Evolutionary conservation across 2,888 invertebrate genomes (phyloP).

Genomic region (Mactromeris polynyma): DNA sequence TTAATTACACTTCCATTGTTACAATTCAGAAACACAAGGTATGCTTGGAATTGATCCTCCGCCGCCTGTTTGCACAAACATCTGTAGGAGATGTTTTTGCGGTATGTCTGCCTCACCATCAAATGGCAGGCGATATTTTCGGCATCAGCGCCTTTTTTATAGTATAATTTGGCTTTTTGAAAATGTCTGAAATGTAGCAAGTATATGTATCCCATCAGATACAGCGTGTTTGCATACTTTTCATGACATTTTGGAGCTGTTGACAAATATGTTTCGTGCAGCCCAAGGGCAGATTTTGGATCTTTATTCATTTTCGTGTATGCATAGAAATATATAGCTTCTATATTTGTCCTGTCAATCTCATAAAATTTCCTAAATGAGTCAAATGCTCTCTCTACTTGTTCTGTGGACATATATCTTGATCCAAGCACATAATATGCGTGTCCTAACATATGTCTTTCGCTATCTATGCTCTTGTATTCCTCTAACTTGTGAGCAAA

Average conservation of each 20-base stretch:
- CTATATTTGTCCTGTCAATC: not conserved
- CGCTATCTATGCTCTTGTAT: not conserved
- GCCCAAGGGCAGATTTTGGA: not conserved
- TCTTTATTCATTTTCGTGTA: not conserved
- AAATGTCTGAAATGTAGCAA: not conserved
- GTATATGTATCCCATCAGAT: conserved; percentile 11
- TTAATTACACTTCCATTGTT: not conserved
- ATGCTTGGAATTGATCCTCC: not conserved
- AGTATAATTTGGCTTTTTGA: not conserved
- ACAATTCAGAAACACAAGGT: not conserved
- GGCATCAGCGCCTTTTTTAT: not conserved
- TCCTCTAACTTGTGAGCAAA: conserved; percentile 12
- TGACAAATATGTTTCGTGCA: not conserved
- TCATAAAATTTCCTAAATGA: conserved; percentile 17
- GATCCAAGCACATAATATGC: conserved; percentile 20
- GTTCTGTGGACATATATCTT: conserved; percentile 22
- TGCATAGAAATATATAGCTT: not conserved
- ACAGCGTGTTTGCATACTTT: conserved; percentile 16
- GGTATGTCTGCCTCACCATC: not conserved
- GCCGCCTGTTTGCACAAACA: not conserved
- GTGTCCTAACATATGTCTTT: not conserved
- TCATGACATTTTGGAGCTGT: conserved; percentile 28
- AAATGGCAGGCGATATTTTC: conserved; percentile 19
- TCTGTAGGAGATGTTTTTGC: not conserved
- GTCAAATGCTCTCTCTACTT: conserved; percentile 15